Evolutionary conservation across 2,797 vertebrate genomes (phyloP).

Genomic region (Sarcophilus harrisii): DNA sequence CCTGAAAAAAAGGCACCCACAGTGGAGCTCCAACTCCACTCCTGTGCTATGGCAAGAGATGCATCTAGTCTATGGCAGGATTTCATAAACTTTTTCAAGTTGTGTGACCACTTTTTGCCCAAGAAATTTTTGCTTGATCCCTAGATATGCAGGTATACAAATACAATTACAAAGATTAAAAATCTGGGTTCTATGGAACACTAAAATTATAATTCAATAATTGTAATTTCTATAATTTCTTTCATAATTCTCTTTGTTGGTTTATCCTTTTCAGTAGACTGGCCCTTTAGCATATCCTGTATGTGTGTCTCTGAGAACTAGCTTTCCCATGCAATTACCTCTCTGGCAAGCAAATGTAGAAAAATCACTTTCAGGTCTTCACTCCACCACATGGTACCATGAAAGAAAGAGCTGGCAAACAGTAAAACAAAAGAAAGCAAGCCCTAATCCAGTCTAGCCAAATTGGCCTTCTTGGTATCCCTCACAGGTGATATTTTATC

Average conservation of each 20-base stretch:
- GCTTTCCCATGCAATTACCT: background rate
- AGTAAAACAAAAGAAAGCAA: background rate
- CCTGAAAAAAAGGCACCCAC: background rate
- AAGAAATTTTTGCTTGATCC: too few species aligned
- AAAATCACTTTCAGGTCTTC: background rate
- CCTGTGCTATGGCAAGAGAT: background rate
- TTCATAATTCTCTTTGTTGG: too few species aligned
- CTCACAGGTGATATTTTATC: background rate
- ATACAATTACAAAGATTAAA: too few species aligned
- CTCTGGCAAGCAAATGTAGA: background rate
- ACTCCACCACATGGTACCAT: background rate
- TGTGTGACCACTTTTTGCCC: too few species aligned
- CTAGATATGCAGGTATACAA: too few species aligned
- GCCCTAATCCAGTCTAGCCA: background rate
- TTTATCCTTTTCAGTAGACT: slow-evolving; percentile 33
- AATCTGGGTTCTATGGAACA: background rate
- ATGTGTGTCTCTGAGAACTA: background rate
- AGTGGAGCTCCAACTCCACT: rapidly evolving
- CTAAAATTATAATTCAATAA: background rate
- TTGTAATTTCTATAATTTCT: too few species aligned
- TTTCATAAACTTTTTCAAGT: too few species aligned
- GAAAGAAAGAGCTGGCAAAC: background rate
- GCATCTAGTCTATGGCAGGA: too few species aligned
- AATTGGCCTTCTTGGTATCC: background rate
- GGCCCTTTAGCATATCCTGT: background rate